A percentile compares a stretch with the other conserved stretches of the same genome.
These are phyloP conservation scores for Drosophila jambulina DNA, from an alignment of 1,140 invertebrate species.

Conservation along the genomic window DNA sequence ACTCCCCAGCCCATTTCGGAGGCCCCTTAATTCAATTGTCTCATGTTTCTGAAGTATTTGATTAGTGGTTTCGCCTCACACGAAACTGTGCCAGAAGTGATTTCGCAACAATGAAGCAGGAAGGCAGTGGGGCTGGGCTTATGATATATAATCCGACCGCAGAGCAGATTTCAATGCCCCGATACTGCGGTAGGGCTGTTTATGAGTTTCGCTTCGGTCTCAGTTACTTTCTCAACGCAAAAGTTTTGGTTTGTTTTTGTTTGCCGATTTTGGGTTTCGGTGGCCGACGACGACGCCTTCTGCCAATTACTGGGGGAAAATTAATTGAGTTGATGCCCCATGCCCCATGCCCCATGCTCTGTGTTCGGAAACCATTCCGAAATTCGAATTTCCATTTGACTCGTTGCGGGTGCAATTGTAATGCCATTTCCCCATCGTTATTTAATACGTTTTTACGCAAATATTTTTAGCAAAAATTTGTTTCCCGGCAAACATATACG, in stretches of 20 bases:
- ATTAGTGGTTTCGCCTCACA: conserved; percentile 28
- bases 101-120: background rate
- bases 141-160: conserved; percentile 45
- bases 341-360: too few relatives aligned
- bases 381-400: conserved; percentile 19
- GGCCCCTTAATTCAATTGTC: conserved; percentile 9
- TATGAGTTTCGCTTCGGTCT: background rate
- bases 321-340: conserved; percentile 20
- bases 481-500: conserved; percentile 16
- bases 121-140: background rate
- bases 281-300: conserved; percentile 5
- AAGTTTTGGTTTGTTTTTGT: conserved; percentile 17
- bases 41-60: conserved; percentile 22
- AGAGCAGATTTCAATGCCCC: conserved; percentile 22
- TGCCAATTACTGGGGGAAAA: conserved; percentile 27
- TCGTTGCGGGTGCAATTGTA: conserved; percentile 11
- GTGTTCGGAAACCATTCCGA: background rate
- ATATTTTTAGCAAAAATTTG: conserved; percentile 23
- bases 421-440: conserved; percentile 7
- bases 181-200: conserved; percentile 6
- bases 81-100: conserved; percentile 25
- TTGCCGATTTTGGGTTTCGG: conserved; percentile 22
- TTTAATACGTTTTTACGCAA: conserved; percentile 29
- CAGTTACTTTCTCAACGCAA: conserved; percentile 21
- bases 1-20: background rate